phyloP scores from a whole-genome alignment of 2,888 invertebrate species.

The Drosophila setosimentum region DNA sequence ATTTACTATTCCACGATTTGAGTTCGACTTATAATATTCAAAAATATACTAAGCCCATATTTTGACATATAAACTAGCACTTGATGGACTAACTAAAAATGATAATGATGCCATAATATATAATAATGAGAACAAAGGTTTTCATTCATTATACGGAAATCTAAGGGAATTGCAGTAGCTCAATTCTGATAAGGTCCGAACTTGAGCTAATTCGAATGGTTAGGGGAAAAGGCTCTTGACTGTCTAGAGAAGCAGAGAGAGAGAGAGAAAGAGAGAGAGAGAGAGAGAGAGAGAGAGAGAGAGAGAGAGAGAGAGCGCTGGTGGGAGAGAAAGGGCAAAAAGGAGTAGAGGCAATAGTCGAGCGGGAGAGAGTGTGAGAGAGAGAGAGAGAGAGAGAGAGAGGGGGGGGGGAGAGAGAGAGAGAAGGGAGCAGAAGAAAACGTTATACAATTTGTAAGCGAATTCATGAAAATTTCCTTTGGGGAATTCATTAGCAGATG shows the following conservation, averaged over 20 bases:
- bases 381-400: not conserved
- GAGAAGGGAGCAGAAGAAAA: conserved; percentile 55
- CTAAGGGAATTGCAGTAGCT: not conserved
- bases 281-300: too few relatives aligned
- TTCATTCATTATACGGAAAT: not conserved
- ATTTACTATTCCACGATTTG: not conserved
- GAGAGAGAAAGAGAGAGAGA: not conserved
- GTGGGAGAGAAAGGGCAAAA: not conserved
- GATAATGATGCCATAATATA: not conserved
- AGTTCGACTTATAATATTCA: not conserved
- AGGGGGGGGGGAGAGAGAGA: not conserved
- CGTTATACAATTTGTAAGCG: conserved; percentile 78
- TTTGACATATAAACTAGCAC: not conserved
- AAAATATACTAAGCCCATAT: too few relatives aligned
- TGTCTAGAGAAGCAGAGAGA: not conserved
- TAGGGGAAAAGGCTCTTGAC: conserved; percentile 15
- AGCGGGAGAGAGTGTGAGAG: not conserved
- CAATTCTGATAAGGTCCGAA: not conserved
- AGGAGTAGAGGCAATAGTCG: not conserved
- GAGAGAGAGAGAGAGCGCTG: not conserved
- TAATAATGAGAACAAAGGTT: not conserved
- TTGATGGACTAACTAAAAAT: not conserved
- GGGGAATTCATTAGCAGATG: conserved; percentile 81
- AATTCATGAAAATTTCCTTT: conserved; percentile 75
- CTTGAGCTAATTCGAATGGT: conserved; percentile 36